A percentile compares a stretch with the other conserved stretches of the same genome.
Evolutionary conservation across 1,140 invertebrate species (phyloP).

Genomic region (Nasonia vitripennis): DNA sequence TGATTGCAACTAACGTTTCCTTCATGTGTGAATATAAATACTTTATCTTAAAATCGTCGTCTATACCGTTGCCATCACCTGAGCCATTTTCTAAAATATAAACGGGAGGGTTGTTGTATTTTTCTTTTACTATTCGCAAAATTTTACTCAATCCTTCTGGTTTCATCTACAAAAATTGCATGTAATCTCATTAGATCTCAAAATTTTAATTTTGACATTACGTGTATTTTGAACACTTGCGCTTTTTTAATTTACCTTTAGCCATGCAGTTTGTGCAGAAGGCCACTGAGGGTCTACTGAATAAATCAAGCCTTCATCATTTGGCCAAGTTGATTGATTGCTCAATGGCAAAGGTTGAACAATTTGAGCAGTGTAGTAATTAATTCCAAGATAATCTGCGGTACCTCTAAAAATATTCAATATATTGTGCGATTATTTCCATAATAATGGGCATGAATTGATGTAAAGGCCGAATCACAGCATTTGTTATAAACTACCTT

Average conservation of each 20-base stretch:
- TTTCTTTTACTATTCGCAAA: slow-evolving; percentile 81
- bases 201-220: no score
- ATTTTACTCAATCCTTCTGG: slow-evolving; percentile 82
- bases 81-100: slow-evolving; percentile 86
- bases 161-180: slow-evolving; percentile 63
- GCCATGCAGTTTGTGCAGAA: not conserved
- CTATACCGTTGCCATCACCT: slow-evolving; percentile 56
- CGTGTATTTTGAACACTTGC: no score
- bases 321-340: slow-evolving; percentile 45
- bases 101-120: slow-evolving; percentile 81
- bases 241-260: not conserved
- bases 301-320: slow-evolving; percentile 58
- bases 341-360: slow-evolving; percentile 44
- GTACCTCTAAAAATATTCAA: slow-evolving; percentile 66
- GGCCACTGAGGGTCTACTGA: slow-evolving; percentile 59
- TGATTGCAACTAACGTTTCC: slow-evolving; percentile 80
- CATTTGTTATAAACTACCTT: slow-evolving; percentile 52
- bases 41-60: slow-evolving; percentile 57
- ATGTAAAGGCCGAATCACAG: not conserved
- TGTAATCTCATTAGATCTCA: no score
- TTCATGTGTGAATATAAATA: slow-evolving; percentile 80
- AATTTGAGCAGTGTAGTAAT: slow-evolving; percentile 76
- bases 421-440: not conserved
- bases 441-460: not conserved
- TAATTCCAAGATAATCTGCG: slow-evolving; percentile 79